phyloP scores from a whole-genome alignment of 2,113 vertebrate species.

The Ailuropoda melanoleuca region DNA sequence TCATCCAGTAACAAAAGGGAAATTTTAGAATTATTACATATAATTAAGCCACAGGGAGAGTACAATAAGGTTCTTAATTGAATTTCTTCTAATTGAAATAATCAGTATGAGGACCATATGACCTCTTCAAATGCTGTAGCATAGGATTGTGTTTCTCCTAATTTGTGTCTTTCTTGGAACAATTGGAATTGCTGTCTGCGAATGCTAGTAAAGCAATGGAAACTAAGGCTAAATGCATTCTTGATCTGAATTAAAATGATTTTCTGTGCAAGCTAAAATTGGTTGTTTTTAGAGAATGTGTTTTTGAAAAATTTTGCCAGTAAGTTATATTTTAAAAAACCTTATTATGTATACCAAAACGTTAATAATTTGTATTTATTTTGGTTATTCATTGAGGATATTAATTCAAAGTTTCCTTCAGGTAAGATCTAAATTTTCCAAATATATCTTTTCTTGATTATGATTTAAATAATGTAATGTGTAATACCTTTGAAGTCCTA shows the following conservation, averaged over 20 bases:
- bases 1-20: slow-evolving; percentile 63
- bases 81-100: slow-evolving; percentile 49
- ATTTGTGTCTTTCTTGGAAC: slow-evolving; percentile 68
- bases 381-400: slow-evolving; percentile 50
- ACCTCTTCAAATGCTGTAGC: slow-evolving; percentile 44
- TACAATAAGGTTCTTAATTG: slow-evolving; percentile 7
- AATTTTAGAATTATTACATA: slow-evolving; percentile 51
- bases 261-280: not conserved
- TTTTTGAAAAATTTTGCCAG: not conserved
- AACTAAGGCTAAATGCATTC: slow-evolving; percentile 57
- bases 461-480: not conserved
- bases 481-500: not conserved
- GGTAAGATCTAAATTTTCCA: slow-evolving; percentile 36
- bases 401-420: slow-evolving; percentile 36
- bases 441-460: not conserved
- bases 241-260: slow-evolving; percentile 70
- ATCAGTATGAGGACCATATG: slow-evolving; percentile 41
- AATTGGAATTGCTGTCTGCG: slow-evolving; percentile 67
- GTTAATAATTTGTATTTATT: slow-evolving; percentile 55
- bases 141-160: slow-evolving; percentile 1
- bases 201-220: slow-evolving; percentile 64
- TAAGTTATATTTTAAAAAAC: slow-evolving; percentile 1
- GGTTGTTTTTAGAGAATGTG: not conserved
- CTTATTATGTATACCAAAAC: slow-evolving; percentile 35
- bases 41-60: not conserved